These are phyloP conservation scores for Orycteropus afer DNA, from an alignment of 2,113 vertebrate genomes.

Conservation along the genomic window DNA sequence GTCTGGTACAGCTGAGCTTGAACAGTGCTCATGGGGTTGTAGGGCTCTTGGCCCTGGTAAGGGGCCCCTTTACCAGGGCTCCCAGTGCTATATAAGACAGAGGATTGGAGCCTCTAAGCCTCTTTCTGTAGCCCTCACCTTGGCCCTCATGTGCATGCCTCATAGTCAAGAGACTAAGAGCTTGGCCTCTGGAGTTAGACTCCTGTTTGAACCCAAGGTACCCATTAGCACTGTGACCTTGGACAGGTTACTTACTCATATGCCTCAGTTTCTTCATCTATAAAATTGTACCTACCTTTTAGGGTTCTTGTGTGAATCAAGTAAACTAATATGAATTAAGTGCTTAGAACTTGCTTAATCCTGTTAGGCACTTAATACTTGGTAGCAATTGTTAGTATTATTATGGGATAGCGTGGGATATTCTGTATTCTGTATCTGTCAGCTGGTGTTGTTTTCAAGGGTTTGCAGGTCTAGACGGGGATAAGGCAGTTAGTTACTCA, in stretches of 20 bases:
- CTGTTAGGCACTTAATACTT: neutral
- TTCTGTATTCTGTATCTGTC: neutral
- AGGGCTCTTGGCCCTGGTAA: neutral
- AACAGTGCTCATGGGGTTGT: too few species aligned
- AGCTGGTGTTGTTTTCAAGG: neutral
- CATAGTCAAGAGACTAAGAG: neutral
- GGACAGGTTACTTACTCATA: neutral
- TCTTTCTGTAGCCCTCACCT: neutral
- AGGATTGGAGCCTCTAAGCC: neutral
- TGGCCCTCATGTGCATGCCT: neutral
- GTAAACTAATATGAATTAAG: neutral
- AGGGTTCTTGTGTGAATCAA: neutral
- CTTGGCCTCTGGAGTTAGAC: neutral
- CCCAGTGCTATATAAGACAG: neutral
- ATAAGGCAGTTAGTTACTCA: neutral
- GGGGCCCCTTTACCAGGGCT: neutral
- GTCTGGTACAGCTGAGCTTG: neutral
- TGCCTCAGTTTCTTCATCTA: neutral
- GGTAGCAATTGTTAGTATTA: neutral
- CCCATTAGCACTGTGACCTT: neutral
- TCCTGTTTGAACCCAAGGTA: neutral
- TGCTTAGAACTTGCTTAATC: neutral
- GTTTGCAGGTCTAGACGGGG: neutral
- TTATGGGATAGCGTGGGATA: accelerated
- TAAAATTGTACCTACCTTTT: neutral